Conservation (phyloP, 2,797 vertebrate genomes). For the Vespertilio murinus region DNA sequence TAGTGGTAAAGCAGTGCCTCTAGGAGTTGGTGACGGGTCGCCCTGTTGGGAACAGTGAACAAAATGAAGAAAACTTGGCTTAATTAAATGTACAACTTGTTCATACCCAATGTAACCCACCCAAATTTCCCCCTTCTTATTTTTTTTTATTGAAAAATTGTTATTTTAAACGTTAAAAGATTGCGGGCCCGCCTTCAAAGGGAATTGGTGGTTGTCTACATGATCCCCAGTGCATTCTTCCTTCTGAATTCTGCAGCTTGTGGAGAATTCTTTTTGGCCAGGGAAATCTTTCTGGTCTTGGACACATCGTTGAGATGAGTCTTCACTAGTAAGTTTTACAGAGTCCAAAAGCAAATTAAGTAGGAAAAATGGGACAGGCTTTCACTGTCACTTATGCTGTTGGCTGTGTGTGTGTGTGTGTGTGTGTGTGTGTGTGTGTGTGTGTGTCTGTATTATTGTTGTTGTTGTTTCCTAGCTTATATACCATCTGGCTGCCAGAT, state of each 20-base stretch:
- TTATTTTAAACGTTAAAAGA: neutral
- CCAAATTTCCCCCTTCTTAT: neutral
- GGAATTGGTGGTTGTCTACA: neutral
- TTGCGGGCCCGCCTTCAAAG: neutral
- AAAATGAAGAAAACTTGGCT: neutral
- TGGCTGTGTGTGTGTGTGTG: neutral
- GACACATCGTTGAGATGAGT: neutral
- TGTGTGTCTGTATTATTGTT: neutral
- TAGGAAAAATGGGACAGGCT: neutral
- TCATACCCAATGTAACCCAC: neutral
- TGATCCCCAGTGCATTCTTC: neutral
- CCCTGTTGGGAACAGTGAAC: neutral
- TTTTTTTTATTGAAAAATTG: neutral
- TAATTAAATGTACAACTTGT: conserved; percentile 27
- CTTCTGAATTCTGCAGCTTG: neutral
- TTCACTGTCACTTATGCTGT: neutral
- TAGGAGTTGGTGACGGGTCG: neutral
- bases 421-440: neutral
- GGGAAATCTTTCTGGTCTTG: conserved; percentile 19
- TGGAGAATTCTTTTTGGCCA: neutral
- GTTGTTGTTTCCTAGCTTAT: neutral
- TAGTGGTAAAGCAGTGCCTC: neutral
- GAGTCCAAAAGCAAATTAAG: conserved; percentile 46
- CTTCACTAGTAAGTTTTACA: neutral
- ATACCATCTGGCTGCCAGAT: neutral